Evolutionary conservation across 2,888 invertebrate genomes (phyloP).

Genomic region (Tribolium freemani): DNA sequence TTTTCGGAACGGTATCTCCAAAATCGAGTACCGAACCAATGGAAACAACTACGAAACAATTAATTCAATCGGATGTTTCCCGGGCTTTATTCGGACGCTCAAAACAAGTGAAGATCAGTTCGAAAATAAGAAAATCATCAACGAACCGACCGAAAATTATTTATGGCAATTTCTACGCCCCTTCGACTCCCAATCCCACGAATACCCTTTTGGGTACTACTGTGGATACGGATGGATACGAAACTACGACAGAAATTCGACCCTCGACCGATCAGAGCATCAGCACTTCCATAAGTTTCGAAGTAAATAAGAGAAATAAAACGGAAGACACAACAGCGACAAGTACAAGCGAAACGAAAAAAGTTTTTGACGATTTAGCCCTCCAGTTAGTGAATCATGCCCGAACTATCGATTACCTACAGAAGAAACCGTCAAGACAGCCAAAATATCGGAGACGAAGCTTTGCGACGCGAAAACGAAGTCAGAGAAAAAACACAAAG

Average conservation of each 20-base stretch:
- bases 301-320: slow-evolving; percentile 67
- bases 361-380: slow-evolving; percentile 62
- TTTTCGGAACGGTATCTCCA: slow-evolving; percentile 53
- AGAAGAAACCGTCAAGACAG: slow-evolving; percentile 48
- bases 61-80: slow-evolving; percentile 52
- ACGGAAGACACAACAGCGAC: slow-evolving; percentile 19
- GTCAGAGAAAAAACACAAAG: slow-evolving; percentile 23
- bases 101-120: slow-evolving; percentile 39
- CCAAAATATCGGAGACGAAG: slow-evolving; percentile 54
- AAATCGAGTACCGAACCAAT: background rate
- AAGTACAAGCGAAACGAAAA: slow-evolving; percentile 39
- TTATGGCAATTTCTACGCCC: slow-evolving; percentile 60
- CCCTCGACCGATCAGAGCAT: slow-evolving; percentile 69
- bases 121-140: slow-evolving; percentile 33
- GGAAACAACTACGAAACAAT: slow-evolving; percentile 41
- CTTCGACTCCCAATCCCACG: slow-evolving; percentile 49
- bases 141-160: slow-evolving; percentile 54
- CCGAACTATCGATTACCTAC: slow-evolving; percentile 60
- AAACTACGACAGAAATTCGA: slow-evolving; percentile 43
- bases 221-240: slow-evolving; percentile 45
- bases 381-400: slow-evolving; percentile 67
- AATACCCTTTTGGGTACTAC: background rate
- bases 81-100: slow-evolving; percentile 50
- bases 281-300: slow-evolving; percentile 71
- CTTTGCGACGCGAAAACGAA: slow-evolving; percentile 34